Evolutionary conservation across 2,888 invertebrate species (phyloP).

Genomic region (Athetis lepigone): DNA sequence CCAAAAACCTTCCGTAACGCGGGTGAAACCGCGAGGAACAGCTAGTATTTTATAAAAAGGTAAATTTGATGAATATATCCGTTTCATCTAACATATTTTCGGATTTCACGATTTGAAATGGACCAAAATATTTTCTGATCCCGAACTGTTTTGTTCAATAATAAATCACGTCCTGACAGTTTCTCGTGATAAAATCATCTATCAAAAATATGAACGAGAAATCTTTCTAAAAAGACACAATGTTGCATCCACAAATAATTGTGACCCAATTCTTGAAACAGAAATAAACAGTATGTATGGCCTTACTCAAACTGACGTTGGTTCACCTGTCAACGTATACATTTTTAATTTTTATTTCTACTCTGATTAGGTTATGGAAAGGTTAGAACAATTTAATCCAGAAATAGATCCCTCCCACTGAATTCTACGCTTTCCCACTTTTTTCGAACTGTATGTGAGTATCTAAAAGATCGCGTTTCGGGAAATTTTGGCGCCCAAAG

Average conservation of each 20-base stretch:
- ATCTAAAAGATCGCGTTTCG: conserved; percentile 2
- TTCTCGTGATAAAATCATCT: conserved; percentile 36
- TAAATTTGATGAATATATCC: neutral
- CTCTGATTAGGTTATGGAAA: conserved; percentile 25
- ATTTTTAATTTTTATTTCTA: conserved; percentile 48
- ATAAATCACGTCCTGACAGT: conserved; percentile 38
- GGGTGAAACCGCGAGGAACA: too few relatives aligned
- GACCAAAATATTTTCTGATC: conserved; percentile 9
- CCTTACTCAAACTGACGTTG: conserved; percentile 56
- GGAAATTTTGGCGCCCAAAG: conserved; percentile 19
- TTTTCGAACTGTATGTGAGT: neutral
- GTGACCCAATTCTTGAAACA: conserved; percentile 62
- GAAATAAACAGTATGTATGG: conserved; percentile 63
- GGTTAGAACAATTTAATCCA: conserved; percentile 23
- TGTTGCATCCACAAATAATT: conserved; percentile 59
- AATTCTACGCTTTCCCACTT: conserved; percentile 7
- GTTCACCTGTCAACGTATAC: conserved; percentile 53
- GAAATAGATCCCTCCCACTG: conserved; percentile 23
- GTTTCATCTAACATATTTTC: neutral
- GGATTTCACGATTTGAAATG: neutral
- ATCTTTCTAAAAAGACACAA: conserved; percentile 56
- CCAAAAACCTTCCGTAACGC: too few relatives aligned
- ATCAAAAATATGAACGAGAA: conserved; percentile 41
- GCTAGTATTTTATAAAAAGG: conserved; percentile 15
- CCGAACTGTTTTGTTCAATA: conserved; percentile 10